These are phyloP conservation scores for Tetragonisca angustula DNA, from an alignment of 2,888 invertebrate species.

Conservation along the genomic window DNA sequence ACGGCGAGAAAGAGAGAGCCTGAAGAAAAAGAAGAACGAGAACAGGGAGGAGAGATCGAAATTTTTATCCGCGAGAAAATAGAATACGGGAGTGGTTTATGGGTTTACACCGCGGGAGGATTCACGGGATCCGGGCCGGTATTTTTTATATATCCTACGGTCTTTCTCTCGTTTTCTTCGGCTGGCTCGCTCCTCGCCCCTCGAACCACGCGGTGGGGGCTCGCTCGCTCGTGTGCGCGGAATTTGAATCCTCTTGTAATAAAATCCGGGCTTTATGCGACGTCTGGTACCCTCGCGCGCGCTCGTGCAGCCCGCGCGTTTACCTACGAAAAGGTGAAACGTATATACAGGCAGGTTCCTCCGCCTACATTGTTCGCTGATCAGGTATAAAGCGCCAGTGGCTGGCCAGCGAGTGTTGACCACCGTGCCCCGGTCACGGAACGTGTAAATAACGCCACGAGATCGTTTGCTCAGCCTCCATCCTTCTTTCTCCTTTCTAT, in stretches of 20 bases:
- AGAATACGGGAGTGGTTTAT: constrained; percentile 81
- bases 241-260: constrained; percentile 84
- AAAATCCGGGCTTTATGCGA: constrained; percentile 83
- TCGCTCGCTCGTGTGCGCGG: constrained; percentile 78
- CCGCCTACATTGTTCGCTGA: constrained; percentile 55
- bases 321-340: constrained; percentile 72
- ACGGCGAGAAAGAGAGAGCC: background rate
- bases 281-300: constrained; percentile 67
- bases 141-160: constrained; percentile 73
- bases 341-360: constrained; percentile 66
- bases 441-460: constrained; percentile 78
- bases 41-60: constrained; percentile 67
- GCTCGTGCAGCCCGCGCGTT: constrained; percentile 65
- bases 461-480: constrained; percentile 76
- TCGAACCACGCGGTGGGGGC: constrained; percentile 67
- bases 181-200: constrained; percentile 46
- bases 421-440: constrained; percentile 63
- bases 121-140: constrained; percentile 62
- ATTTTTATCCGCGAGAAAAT: constrained; percentile 80
- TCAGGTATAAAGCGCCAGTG: constrained; percentile 66
- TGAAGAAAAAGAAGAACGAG: background rate
- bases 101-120: constrained; percentile 73
- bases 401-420: constrained; percentile 49
- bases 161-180: constrained; percentile 64
- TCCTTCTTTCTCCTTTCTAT: constrained; percentile 18